These are phyloP conservation scores for Lepidurus apus DNA, from an alignment of 1,140 invertebrate genomes.

Conservation along the genomic window DNA sequence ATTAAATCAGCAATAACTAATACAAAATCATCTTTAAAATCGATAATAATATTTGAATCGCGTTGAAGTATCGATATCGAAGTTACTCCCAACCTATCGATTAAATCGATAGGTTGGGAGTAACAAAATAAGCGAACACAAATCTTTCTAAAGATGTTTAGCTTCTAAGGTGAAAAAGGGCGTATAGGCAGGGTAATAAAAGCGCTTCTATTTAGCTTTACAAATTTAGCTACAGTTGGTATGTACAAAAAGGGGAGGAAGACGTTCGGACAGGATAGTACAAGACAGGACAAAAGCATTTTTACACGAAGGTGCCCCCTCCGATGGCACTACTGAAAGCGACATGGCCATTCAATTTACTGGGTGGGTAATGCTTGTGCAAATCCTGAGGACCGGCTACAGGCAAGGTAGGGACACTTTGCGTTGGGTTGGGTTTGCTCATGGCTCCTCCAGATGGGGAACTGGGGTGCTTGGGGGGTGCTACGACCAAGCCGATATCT, in stretches of 20 bases:
- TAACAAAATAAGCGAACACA: too few species aligned
- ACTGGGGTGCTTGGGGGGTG: not conserved
- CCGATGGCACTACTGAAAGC: conserved; percentile 28
- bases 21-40: not conserved
- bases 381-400: not conserved
- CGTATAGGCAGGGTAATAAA: not conserved
- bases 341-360: conserved; percentile 25
- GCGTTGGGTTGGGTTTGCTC: not conserved
- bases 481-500: not conserved
- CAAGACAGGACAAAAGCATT: not conserved
- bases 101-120: too few species aligned
- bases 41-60: not conserved
- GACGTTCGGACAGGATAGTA: too few species aligned
- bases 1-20: not conserved
- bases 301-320: conserved; percentile 27
- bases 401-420: not conserved
- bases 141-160: too few species aligned
- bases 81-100: too few species aligned
- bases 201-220: conserved; percentile 25
- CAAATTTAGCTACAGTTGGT: conserved; percentile 17
- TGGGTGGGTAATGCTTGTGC: not conserved
- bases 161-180: not conserved
- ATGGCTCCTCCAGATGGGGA: not conserved
- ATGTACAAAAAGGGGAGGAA: conserved; percentile 27
- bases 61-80: too few species aligned